phyloP scores from a whole-genome alignment of 2,113 vertebrate genomes.

The Gavialis gangeticus region DNA sequence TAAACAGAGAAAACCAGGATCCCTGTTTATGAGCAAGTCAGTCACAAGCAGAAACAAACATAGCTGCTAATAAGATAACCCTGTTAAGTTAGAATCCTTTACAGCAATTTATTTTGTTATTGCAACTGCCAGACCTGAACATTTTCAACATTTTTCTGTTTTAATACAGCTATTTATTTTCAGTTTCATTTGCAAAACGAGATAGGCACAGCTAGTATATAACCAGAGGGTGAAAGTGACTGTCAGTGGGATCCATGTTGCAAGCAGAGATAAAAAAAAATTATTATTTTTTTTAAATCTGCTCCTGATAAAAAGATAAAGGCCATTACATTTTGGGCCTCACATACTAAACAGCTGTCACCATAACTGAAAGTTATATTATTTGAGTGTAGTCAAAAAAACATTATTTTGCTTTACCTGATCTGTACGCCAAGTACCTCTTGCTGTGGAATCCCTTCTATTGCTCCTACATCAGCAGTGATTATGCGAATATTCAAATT shows the following conservation, averaged over 20 bases:
- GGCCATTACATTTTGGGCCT: not conserved
- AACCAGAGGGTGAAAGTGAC: not conserved
- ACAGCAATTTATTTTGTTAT: not conserved
- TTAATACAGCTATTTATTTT: not conserved
- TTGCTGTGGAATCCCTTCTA: conserved; percentile 81
- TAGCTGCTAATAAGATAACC: not conserved
- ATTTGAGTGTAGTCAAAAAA: not conserved
- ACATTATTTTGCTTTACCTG: conserved; percentile 76
- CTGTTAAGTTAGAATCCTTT: not conserved
- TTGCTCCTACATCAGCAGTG: conserved; percentile 73
- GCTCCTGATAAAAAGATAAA: not conserved
- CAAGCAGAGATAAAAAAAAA: not conserved
- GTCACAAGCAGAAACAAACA: not conserved
- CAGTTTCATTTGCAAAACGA: not conserved
- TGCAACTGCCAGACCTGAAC: not conserved
- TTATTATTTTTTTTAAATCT: not conserved
- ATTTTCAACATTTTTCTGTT: not conserved
- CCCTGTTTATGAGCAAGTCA: not conserved
- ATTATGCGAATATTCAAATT: conserved; percentile 84
- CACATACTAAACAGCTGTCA: not conserved
- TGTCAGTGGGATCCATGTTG: not conserved
- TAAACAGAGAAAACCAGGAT: too few relatives aligned
- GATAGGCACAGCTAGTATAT: not conserved
- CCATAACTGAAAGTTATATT: not conserved
- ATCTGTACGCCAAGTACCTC: conserved; percentile 85